A percentile compares a stretch with the other conserved stretches of the same genome.
Evolutionary conservation across 2,113 vertebrate genomes (phyloP).

Genomic region (Sylvia atricapilla): DNA sequence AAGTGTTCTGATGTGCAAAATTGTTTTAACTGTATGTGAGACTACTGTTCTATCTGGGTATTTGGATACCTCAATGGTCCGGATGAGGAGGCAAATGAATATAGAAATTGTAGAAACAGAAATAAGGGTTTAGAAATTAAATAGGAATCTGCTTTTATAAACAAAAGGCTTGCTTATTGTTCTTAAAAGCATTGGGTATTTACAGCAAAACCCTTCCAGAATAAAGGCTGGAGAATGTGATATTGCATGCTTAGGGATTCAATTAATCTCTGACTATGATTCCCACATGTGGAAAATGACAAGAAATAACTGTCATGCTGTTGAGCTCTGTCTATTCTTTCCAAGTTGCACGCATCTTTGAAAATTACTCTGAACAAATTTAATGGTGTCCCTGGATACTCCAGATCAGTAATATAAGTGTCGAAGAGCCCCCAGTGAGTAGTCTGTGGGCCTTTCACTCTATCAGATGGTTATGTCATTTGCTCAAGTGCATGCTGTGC

Average conservation of each 20-base stretch:
- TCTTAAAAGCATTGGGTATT: not conserved
- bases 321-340: not conserved
- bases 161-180: not conserved
- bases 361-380: not conserved
- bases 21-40: not conserved
- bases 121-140: not conserved
- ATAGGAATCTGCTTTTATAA: not conserved
- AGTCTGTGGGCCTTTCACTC: not conserved
- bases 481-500: not conserved
- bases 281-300: not conserved
- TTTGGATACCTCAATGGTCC: not conserved
- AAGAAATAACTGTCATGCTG: not conserved
- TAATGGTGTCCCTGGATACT: not conserved
- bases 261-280: not conserved
- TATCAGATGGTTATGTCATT: not conserved
- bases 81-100: not conserved
- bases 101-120: not conserved
- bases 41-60: not conserved
- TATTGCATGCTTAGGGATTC: not conserved
- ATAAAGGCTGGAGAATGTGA: not conserved
- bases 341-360: not conserved
- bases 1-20: not conserved
- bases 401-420: not conserved
- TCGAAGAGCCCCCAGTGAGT: not conserved
- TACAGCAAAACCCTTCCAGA: not conserved